These are phyloP conservation scores for Hippolais icterina DNA, from an alignment of 2,113 vertebrate species.

Conservation along the genomic window DNA sequence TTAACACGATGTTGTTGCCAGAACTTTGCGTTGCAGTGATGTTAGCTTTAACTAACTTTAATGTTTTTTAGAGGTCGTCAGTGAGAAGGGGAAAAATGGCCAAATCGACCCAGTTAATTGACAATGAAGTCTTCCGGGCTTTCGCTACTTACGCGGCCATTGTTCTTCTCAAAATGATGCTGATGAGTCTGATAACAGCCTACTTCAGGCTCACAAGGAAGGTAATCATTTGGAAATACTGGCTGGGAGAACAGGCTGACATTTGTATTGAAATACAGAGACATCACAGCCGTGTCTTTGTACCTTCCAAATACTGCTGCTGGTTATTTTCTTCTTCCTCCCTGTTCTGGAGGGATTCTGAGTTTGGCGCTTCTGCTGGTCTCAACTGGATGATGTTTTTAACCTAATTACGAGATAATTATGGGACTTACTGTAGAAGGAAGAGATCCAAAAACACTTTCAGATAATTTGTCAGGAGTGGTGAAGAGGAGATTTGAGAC, in stretches of 20 bases:
- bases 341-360: background rate
- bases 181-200: conserved; percentile 74
- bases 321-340: background rate
- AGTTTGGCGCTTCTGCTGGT: background rate
- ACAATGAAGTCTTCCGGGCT: conserved; percentile 74
- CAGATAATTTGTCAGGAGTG: background rate
- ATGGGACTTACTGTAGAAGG: background rate
- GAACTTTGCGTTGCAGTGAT: background rate
- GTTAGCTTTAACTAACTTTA: background rate
- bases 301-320: background rate
- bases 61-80: conserved; percentile 7
- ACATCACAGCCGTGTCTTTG: background rate
- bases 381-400: background rate
- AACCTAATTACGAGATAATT: background rate
- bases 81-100: conserved; percentile 64
- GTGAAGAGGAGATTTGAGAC: background rate
- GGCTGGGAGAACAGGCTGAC: background rate
- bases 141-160: conserved; percentile 76
- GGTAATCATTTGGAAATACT: conserved; percentile 62
- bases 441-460: background rate
- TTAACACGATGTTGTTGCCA: background rate
- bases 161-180: conserved; percentile 84
- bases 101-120: conserved; percentile 48
- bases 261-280: background rate
- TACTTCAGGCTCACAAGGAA: conserved; percentile 77